A percentile compares a stretch with the other conserved stretches of the same genome.
These are phyloP conservation scores for Fopius arisanus DNA, from an alignment of 1,140 invertebrate species.

Conservation along the genomic window DNA sequence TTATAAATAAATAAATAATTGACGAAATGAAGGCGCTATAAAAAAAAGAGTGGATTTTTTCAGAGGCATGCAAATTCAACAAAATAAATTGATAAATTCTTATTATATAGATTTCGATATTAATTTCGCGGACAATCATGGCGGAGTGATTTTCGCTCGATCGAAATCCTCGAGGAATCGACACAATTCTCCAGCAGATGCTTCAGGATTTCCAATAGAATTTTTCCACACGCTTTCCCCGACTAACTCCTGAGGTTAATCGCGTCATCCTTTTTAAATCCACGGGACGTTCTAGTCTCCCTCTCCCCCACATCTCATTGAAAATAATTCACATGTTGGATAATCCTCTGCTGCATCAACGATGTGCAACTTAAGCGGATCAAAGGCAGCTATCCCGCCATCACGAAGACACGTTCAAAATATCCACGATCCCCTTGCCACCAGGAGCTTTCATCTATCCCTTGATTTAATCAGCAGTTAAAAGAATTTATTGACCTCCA, in stretches of 20 bases:
- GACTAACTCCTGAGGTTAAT: neutral
- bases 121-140: too few species aligned
- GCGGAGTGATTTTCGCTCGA: too few species aligned
- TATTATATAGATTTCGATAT: too few species aligned
- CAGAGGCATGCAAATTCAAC: too few species aligned
- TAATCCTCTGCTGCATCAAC: neutral
- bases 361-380: constrained; percentile 29
- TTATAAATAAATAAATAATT: too few species aligned
- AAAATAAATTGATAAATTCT: too few species aligned
- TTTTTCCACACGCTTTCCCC: too few species aligned
- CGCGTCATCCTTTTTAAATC: neutral
- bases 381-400: constrained; percentile 23
- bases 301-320: neutral
- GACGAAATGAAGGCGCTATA: too few species aligned
- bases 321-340: constrained; percentile 2
- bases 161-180: too few species aligned
- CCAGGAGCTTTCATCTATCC: constrained; percentile 29
- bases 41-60: too few species aligned
- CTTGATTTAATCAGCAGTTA: constrained; percentile 39
- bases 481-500: constrained; percentile 37
- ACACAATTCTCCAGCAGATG: too few species aligned
- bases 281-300: neutral
- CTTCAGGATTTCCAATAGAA: too few species aligned
- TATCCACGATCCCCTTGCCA: constrained; percentile 5
- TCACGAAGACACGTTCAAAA: neutral